A percentile compares a stretch with the other conserved stretches of the same genome.
These are phyloP conservation scores for Anthopleura sola DNA, from an alignment of 64 coral and sea anemone genomes.

Conservation along the genomic window DNA sequence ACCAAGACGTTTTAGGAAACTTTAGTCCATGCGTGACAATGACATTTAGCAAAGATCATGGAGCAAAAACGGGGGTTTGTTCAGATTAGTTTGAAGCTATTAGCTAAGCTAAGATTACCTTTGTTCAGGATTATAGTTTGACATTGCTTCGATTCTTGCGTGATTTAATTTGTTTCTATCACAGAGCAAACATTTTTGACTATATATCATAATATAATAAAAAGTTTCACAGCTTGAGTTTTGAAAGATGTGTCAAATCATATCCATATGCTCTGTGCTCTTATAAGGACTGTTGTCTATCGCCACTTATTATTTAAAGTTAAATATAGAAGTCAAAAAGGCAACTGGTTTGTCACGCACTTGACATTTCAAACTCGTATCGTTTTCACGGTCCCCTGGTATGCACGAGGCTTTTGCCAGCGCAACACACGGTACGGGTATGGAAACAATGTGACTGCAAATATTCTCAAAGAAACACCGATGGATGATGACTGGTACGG, in stretches of 20 bases:
- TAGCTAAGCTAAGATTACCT: constrained; percentile 8
- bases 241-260: background rate
- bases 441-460: background rate
- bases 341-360: background rate
- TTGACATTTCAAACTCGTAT: background rate
- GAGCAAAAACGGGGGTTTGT: background rate
- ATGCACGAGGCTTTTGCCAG: background rate
- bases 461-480: background rate
- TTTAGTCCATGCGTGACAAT: background rate
- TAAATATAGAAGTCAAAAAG: constrained; percentile 1
- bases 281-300: background rate
- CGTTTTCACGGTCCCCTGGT: background rate
- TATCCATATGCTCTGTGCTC: background rate
- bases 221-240: background rate
- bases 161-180: background rate
- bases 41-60: background rate
- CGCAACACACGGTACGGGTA: background rate
- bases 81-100: constrained; percentile 8
- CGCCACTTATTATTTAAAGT: background rate
- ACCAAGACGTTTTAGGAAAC: background rate
- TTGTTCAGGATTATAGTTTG: background rate
- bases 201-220: background rate
- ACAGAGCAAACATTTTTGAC: background rate
- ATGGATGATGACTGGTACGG: background rate
- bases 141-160: background rate